Evolutionary conservation across 2,888 invertebrate species (phyloP), one percentile per base, ranked within the genome.

Genomic region (Xestia c-nigrum): DNA sequence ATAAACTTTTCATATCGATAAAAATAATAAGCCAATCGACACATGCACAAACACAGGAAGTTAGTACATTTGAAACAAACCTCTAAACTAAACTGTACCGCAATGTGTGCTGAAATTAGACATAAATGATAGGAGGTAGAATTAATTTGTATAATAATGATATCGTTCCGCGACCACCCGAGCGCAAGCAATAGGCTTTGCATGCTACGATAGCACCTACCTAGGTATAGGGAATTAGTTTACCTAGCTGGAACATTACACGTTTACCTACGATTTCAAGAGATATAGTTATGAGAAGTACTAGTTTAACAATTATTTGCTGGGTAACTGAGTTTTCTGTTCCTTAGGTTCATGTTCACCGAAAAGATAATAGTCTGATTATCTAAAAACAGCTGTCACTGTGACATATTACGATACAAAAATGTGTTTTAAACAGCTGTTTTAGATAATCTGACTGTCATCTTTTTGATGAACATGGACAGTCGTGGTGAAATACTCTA

Each of bases 91-190:
- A 63, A 47, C 16, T 24, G 16, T 31, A 63, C n/a, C 50, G 57
- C 46, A 70, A 46, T 46, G 16, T 78, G 38, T 61, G 78, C 46
- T 47, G 66, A 83, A 83, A 66, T 61, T 12, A 5, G 31, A 78
- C 31, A 61, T 16, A 50, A 63, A 47, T 65, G 46, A 65, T 71
- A 70, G 24, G 52, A n/a, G 5, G 50, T n/a, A n/a, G 64, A 65
- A 84, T 79, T 79, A 83, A 83, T 80, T 70, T 55, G 38, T 70
- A 40, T 84, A 65, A 65, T 80, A 80, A 79, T 65, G 52, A 46
- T 84, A 78, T 79, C 46, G 46, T 40, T 31, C 10, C 40, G 40
- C 19, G 31, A 19, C 43, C 63, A 71, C 19, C n/a, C 80, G 52
- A 46, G 72, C 80, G 72, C 40, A 31, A 47, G 43, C 79, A 80